Evolutionary conservation across 2,797 vertebrate genomes (phyloP), one percentile per base, ranked within the genome.

Genomic region (Anableps anableps): DNA sequence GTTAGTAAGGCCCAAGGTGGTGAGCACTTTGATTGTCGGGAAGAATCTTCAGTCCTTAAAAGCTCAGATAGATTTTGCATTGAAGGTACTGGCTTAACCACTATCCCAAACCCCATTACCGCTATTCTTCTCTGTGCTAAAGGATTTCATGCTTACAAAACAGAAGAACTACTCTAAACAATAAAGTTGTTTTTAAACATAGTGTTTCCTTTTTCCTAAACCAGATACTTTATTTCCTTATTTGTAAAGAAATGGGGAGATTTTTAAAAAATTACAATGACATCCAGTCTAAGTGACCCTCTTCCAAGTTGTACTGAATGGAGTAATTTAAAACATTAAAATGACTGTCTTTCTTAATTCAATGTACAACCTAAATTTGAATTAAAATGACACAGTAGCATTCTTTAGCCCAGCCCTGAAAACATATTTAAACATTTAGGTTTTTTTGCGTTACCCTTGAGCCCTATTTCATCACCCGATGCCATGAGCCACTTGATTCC

Each of bases 401-500:
- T 74, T 26, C 55, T 16, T 38, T 26, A 55, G 23, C 21, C 26
- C 7, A 36, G 14, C 23, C 26, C 23, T 55, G 13, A 55, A 71
- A 34, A 19, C 1, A 0, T 4, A 77, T 82, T 68, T 74, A 7
- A 86, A 80, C 31, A 23, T 68, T 45, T 31, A 83, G 86, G 82
- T 80, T 72, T 51, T 66, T 51, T 8, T 21, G 45, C 48, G 43
- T 79, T 81, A 68, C 75, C 62, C 47, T 75, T 79, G 81, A 88
- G 83, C 43, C 66, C 74, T 1, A 38, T 93, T 92, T 93, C 88
- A 89, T 88, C 90, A 93, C 58, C 78, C 21, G 77, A 86, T 84
- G 78, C 78, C 41, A 31, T 47, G 14, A 85, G 86, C 80, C 29
- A 80, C 80, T 64, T 1, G 77, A 90, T 72, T 83, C 83, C 38